Evolutionary conservation across 1,140 invertebrate genomes (phyloP), one percentile per base, ranked within the genome.

Genomic region (Vanessa tameamea): DNA sequence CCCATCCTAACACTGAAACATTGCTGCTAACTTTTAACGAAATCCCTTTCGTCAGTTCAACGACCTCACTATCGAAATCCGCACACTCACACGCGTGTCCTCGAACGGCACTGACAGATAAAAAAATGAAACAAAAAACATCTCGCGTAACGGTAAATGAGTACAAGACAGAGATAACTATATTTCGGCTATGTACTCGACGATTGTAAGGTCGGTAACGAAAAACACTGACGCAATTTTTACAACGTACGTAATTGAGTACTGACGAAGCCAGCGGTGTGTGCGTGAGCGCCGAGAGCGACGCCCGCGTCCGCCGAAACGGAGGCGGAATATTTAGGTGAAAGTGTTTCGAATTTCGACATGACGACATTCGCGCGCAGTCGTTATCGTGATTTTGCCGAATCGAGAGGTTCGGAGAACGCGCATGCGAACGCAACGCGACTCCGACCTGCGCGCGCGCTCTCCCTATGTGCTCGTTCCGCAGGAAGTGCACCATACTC

Each of bases 301-400:
- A 90, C 88, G 88, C 87, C 89, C 90, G 88, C 88, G 89, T 89
- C 86, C 84, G 89, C 89, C 90, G 90, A 92, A 92, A 87, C 90
- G 81, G 88, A 91, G 90, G 84, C 89, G 88, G 89, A 92, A 92
- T 92, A 92, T 92, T 92, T 92, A 92, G 90, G 90, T 92, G 90
- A 92, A 92, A 92, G 90, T 92, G 87, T 92, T 92, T 92, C 90
- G 88, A 92, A 92, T 92, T 92, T 92, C 90, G 90, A 86, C 90
- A 90, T 92, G 89, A 91, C 90, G 88, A 91, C 89, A 91, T 92
- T 92, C 81, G 89, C 88, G 90, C 88, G 86, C 90, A 92, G 90
- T 92, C 88, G 89, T 92, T 92, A 92, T 92, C 91, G 91, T 89
- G 89, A 88, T 88, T 92, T 90, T 90, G 91, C 89, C 91, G 89